Base-by-base conservation (phyloP, 1,140 invertebrate species). In the Drosophila persimilis region DNA sequence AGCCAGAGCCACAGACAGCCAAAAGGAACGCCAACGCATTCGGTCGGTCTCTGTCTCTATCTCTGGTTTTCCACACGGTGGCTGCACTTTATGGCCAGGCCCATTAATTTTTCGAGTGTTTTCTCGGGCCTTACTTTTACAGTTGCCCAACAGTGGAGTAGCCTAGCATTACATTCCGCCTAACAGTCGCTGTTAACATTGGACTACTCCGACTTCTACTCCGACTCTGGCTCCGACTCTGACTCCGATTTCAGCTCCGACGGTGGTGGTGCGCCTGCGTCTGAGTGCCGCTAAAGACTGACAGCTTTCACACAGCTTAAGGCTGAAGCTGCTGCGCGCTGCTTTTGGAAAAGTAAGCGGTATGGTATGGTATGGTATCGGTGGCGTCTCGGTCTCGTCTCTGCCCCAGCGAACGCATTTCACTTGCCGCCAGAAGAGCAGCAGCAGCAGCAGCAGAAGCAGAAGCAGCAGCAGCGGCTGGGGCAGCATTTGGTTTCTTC, bases 301-400 rank as follows among this genome's bases (percentile, higher is more conserved):
- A 86, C 79, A 75, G 80, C 76, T 84, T 83, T 80, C 78, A 80
- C 77, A 76, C 77, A 80, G 77, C 78, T 72, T 63, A 39, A 17
- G 54, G 73, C 59, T 60, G 60, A 26, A 39, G 62, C 66, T 71
- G 71, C 31, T 58, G 67, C 51, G 62, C 51, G 64, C 72, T 41
- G 75, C 76, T 71, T 55, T 73, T 77, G 79, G 70, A 86, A 89
- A 88, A 88, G 83, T 88, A 88, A 88, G 69, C 72, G 83, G 84
- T 50, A 63, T 58, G 56, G 35, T 50, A 63, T 58, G 56, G 35
- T 13, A 39, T 43, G 51, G 47, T 22, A 24, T 22, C 52, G 17
- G 5, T 39, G 15, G 35, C 31, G 20, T 11, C 13, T 39, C 35
- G 11, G 35, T 11, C 11, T 3, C 4, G 22, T 22, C 65, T 46